phyloP scores from a whole-genome alignment of 2,113 vertebrate genomes.

The Canis aureus region DNA sequence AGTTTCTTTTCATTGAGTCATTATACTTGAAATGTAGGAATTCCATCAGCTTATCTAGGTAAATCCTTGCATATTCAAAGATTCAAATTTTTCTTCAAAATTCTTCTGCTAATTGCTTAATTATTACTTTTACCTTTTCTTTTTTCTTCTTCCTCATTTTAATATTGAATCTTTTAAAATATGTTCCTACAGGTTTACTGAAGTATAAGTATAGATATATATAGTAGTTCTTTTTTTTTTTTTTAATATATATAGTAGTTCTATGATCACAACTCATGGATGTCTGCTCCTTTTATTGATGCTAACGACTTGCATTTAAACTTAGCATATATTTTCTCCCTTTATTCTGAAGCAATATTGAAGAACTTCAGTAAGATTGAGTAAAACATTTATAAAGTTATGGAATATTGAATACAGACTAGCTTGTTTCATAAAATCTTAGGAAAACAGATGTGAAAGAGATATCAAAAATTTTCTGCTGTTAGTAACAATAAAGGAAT shows the following conservation, averaged over 20 bases:
- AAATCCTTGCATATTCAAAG: neutral
- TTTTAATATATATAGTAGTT: neutral
- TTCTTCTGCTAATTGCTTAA: neutral
- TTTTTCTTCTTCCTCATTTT: neutral
- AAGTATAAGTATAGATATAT: neutral
- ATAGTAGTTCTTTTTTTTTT: neutral
- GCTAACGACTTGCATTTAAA: neutral
- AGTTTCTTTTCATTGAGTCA: neutral
- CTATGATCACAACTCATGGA: neutral
- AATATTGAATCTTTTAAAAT: neutral
- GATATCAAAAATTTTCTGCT: neutral
- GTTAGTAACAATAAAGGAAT: neutral
- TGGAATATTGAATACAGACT: neutral
- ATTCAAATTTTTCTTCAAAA: neutral
- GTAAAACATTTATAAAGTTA: neutral
- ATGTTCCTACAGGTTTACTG: neutral
- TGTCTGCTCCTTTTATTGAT: neutral
- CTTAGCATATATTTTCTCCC: neutral
- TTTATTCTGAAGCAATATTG: constrained; percentile 2
- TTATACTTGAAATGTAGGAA: neutral
- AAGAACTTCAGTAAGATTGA: neutral
- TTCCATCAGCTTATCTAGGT: neutral
- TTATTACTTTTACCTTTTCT: neutral
- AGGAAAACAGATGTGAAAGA: neutral
- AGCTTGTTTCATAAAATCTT: constrained; percentile 13